Conservation (phyloP, 2,113 vertebrate species). For the Corythornis madagascariensis region DNA sequence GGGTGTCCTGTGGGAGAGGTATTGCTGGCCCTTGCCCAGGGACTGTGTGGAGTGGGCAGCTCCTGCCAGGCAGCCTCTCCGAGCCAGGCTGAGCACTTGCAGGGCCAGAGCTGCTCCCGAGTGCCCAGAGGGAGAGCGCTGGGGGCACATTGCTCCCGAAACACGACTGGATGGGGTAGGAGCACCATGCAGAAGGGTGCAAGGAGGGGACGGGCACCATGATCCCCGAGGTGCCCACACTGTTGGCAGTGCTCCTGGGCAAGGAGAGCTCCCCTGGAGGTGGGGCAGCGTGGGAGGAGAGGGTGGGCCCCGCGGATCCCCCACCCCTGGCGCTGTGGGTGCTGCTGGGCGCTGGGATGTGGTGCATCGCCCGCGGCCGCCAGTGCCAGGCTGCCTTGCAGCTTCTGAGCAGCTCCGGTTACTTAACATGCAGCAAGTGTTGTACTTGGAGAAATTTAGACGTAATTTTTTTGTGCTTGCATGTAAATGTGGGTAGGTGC, state of each 20-base stretch:
- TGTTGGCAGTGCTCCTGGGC: rapidly evolving
- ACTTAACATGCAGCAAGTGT: conserved; percentile 77
- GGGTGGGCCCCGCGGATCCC: neutral
- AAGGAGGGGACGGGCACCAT: rapidly evolving
- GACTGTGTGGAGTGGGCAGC: neutral
- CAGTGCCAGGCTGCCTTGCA: neutral
- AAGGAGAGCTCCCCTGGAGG: neutral
- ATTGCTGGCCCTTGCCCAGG: too few relatives aligned
- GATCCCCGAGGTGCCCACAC: rapidly evolving
- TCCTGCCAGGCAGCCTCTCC: neutral
- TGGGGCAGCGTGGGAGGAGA: neutral
- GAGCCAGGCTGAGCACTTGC: rapidly evolving
- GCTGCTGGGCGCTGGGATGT: neutral
- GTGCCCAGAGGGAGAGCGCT: rapidly evolving
- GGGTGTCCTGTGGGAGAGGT: rapidly evolving
- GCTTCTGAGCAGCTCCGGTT: conserved; percentile 47
- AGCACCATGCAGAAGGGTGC: rapidly evolving
- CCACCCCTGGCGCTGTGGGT: neutral
- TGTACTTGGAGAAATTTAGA: conserved; percentile 80
- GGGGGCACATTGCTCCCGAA: neutral
- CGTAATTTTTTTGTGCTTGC: conserved; percentile 76
- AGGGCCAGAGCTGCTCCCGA: neutral
- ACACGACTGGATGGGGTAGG: neutral
- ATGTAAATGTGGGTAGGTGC: conserved; percentile 88
- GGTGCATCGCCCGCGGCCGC: neutral